phyloP scores from a whole-genome alignment of 2,888 invertebrate genomes.

The Lithosia quadra region DNA sequence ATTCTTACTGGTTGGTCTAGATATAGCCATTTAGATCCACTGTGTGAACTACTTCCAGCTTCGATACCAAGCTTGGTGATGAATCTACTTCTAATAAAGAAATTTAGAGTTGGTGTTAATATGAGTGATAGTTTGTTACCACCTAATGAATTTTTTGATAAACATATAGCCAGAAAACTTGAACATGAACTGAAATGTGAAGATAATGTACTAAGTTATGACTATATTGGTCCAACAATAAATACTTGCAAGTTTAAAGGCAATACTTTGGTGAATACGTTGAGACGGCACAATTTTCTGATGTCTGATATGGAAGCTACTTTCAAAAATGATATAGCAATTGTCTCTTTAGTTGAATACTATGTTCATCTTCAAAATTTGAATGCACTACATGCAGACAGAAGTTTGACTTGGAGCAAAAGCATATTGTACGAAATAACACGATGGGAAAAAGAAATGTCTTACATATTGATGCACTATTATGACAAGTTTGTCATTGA shows the following conservation, averaged over 20 bases:
- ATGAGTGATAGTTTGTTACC: conserved; percentile 25
- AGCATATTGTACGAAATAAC: conserved; percentile 41
- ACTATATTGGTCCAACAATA: conserved; percentile 39
- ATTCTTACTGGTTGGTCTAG: conserved; percentile 92
- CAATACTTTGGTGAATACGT: conserved; percentile 11
- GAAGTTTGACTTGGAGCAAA: conserved; percentile 33
- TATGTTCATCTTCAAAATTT: conserved; percentile 51
- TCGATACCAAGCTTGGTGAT: conserved; percentile 88
- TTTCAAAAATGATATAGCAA: conserved; percentile 31
- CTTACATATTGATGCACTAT: conserved; percentile 48
- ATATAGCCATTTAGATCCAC: conserved; percentile 89
- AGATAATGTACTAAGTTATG: conserved; percentile 19
- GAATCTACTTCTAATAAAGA: conserved; percentile 83
- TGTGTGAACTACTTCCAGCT: conserved; percentile 89
- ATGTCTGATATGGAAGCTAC: conserved; percentile 36
- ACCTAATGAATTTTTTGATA: conserved; percentile 47
- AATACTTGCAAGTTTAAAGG: conserved; percentile 58
- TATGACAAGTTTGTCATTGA: conserved; percentile 52
- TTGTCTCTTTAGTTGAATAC: conserved; percentile 46
- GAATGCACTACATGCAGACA: conserved; percentile 42
- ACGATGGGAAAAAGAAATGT: conserved; percentile 42
- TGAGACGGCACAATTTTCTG: conserved; percentile 46
- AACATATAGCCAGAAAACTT: conserved; percentile 51
- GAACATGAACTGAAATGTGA: conserved; percentile 50
- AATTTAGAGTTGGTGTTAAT: conserved; percentile 57